Evolutionary conservation across 2,113 vertebrate genomes (phyloP), one percentile per base, ranked within the genome.

Genomic region (Megatriorchis doriae): DNA sequence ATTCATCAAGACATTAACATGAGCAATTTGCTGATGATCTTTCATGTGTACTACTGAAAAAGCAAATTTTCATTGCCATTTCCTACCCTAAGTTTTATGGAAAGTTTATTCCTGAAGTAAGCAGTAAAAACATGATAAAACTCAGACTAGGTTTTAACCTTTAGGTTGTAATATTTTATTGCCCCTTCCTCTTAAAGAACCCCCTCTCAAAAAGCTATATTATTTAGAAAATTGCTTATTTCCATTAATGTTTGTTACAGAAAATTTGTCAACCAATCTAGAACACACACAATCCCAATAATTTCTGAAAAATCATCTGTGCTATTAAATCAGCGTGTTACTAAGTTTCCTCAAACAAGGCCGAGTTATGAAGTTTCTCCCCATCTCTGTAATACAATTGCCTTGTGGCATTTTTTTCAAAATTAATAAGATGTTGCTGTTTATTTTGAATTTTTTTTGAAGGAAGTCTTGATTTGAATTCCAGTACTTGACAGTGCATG

Each of bases 401-500:
- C 22, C 0, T 1, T 50, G 31, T 34, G 22, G 7, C 1, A 10
- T 81, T 65, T 86, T 86, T 59, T 67, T 25, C 5, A 59, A 70
- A 81, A 52, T 23, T n/a, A 36, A 4, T 53, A 25, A 75, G 13
- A 38, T 3, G 2, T 4, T 79, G 14, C 3, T 55, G 2, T 50
- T 91, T 73, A 29, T 38, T 77, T 32, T 26, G 4, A 6, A 1
- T 53, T 72, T 55, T 61, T 61, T 78, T 73, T 42, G 15, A 48
- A 75, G 61, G 29, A 86, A 13, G 5, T n/a, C 32, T 66, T 83
- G 10, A 40, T 85, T 92, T 86, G 31, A 81, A 31, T 66, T 73
- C 23, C 47, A 43, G 42, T 36, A 13, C 23, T 47, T 61, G 16
- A 25, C 0, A 0, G 8, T 5, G 9, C 8, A 7, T 31, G 9